Evolutionary conservation across 2,113 vertebrate genomes (phyloP), one percentile per base, ranked within the genome.

Genomic region (Pungitius pungitius): DNA sequence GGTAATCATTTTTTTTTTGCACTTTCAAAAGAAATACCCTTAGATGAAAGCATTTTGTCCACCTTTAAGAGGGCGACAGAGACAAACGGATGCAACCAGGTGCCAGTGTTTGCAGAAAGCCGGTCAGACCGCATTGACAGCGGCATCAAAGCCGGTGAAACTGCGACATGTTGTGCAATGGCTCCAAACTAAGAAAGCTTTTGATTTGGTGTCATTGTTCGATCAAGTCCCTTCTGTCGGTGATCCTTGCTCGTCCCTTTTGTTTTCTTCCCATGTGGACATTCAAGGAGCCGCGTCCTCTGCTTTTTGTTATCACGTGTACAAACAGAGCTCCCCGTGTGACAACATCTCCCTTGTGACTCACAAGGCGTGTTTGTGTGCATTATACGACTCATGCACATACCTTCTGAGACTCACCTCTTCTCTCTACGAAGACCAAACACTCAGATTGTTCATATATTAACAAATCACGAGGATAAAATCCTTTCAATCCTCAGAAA

Each of bases 291-390:
- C n/a, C 27, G 3, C 0, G 35, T 1, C 62, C 26, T 37, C 8
- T 11, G 1, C 7, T 6, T 58, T 56, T 80, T 14, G 12, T n/a
- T 13, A 8, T 7, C 1, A 60, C 39, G 47, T 77, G 20, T 9
- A 35, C 51, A 68, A 56, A 43, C 37, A 26, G 14, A 67, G 6
- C 18, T 11, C 8, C 30, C 2, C n/a, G 35, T 24, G 18, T 14
- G 18, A 73, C 45, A 62, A 58, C 47, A 52, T 37, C 56, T 22
- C 17, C 27, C 30, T 37, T 69, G 56, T 73, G 12, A 59, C 60
- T 74, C 30, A 35, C 52, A 85, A 86, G 77, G 83, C 55, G 87
- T 70, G 83, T 86, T 66, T 85, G 77, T 86, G 63, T 84, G 64
- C 42, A 11, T 15, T 45, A 33, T 60, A 45, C 86, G 88, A 85